Percentiles rank a stretch among this genome's conserved stretches.
Conservation (phyloP, 2,797 vertebrate species). For the Diglossa cyanea region DNA sequence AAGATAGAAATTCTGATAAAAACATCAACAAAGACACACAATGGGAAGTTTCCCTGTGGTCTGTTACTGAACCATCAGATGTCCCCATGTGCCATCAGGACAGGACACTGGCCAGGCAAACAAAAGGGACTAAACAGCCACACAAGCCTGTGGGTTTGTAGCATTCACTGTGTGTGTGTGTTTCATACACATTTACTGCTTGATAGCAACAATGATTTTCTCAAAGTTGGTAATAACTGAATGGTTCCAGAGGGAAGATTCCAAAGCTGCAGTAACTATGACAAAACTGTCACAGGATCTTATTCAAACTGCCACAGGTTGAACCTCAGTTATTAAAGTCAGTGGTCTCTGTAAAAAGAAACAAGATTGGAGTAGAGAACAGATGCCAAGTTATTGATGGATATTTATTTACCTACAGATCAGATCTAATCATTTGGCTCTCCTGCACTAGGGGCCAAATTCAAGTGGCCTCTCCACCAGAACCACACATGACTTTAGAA, state of each 20-base stretch:
- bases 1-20: neutral
- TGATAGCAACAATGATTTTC: neutral
- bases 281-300: neutral
- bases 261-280: neutral
- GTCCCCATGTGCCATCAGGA: neutral
- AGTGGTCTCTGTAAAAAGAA: neutral
- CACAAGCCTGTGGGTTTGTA: neutral
- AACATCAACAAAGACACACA: neutral
- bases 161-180: neutral
- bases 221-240: neutral
- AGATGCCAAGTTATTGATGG: neutral
- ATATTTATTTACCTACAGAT: neutral
- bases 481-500: neutral
- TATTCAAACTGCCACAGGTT: neutral
- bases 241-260: neutral
- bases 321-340: neutral
- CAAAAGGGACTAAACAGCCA: neutral
- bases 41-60: neutral
- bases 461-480: neutral
- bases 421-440: neutral
- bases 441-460: neutral
- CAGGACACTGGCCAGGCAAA: accelerated
- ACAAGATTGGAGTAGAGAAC: neutral
- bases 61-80: neutral
- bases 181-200: neutral